Base-by-base conservation (phyloP, 2,797 vertebrate genomes). In the Buphagus erythrorhynchus region DNA sequence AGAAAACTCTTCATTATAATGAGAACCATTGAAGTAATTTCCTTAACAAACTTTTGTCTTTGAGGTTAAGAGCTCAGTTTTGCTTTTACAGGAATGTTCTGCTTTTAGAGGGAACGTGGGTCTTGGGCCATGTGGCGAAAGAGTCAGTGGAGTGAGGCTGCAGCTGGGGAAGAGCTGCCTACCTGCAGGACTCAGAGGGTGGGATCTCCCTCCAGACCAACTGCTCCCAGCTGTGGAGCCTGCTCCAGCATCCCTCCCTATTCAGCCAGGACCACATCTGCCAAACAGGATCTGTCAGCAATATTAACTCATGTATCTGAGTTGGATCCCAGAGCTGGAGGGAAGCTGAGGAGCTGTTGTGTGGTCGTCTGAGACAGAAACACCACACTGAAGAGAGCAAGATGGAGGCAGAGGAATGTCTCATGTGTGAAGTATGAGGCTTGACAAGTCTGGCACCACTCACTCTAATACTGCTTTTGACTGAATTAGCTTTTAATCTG, bases 211-310 rank as follows among this genome's bases (percentile, higher is more conserved):
- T 43, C 2, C 0, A 26, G 22, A 33, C 24, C 29, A 74, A 6
- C 48, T 0, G 0, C 26, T 95, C 13, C 29, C 0, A 1, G 46
- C 62, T 72, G 40, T 3, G 2, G 36, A 25, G n/a, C 0, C 0
- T 31, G 38, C 62, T 82, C n/a, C 75, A 43, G 1, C 38, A 46
- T 31, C 31, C 22, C 36, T 69, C 58, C 55, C 52, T 61, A 13
- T 43, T 54, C 59, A n/a, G 13, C 24, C 29, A 1, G 26, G 40
- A 74, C 49, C 43, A 28, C 20, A 8, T 62, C 83, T 90, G 86
- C 86, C 80, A 82, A 75, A 51, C 43, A 42, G 31, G 16, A 24
- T 62, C 75, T 69, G 31, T 49, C 16, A 7, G 51, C 66, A 46
- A 24, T n/a, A 51, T 67, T 20, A 86, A 71, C 68, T 63, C 33